Conservation (phyloP, 2,888 invertebrate genomes). For the Eueremaeus valkanovi region DNA sequence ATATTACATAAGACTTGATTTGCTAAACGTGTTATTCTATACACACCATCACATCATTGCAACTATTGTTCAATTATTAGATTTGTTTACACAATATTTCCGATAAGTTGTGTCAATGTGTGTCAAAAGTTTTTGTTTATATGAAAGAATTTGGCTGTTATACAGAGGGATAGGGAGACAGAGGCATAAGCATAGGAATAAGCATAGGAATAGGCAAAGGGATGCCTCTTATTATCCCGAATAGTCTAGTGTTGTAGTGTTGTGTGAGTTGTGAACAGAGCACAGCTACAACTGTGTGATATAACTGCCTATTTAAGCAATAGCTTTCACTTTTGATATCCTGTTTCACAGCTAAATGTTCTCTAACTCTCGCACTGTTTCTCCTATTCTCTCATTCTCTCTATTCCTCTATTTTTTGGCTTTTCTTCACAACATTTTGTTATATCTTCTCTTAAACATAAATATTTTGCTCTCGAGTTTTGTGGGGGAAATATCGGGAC, state of each 20-base stretch:
- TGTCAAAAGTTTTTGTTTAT: conserved; percentile 33
- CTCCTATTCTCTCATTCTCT: conserved; percentile 19
- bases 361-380: conserved; percentile 9
- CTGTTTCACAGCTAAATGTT: conserved; percentile 4
- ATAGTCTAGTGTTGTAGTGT: neutral
- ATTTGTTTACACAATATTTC: conserved; percentile 32
- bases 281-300: conserved; percentile 4
- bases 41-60: neutral
- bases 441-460: conserved; percentile 34
- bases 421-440: conserved; percentile 12
- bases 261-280: neutral
- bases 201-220: too few species aligned
- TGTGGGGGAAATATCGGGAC: conserved; percentile 20
- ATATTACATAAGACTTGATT: neutral
- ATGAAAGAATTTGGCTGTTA: neutral
- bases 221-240: conserved; percentile 5
- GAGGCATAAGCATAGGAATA: too few species aligned
- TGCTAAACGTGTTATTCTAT: neutral
- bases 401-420: conserved; percentile 9
- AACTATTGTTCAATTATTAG: conserved; percentile 16
- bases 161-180: too few species aligned
- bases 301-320: conserved; percentile 16
- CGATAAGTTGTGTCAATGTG: neutral
- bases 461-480: conserved; percentile 28
- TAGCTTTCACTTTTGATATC: conserved; percentile 24